phyloP scores from a whole-genome alignment of 1,140 invertebrate species.

The Drosophila trapezifrons region DNA sequence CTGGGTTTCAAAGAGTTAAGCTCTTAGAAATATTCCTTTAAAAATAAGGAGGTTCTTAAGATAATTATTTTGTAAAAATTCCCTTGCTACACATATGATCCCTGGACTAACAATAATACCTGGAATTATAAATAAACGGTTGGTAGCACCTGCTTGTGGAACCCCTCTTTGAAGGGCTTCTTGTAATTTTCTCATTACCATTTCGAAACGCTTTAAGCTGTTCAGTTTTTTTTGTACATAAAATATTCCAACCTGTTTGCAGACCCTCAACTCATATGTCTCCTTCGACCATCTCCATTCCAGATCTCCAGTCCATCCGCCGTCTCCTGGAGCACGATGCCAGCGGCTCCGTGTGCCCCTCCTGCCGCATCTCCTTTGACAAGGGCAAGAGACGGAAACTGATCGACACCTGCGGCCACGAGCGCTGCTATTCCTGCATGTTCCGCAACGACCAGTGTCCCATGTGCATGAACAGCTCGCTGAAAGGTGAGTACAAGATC shows the following conservation, averaged over 20 bases:
- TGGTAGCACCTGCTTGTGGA: slow-evolving; percentile 26
- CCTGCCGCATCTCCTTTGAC: slow-evolving; percentile 96
- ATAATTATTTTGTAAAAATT: too few relatives aligned
- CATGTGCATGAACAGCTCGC: slow-evolving; percentile 88
- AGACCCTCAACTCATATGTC: slow-evolving; percentile 21
- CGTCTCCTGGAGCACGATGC: slow-evolving; percentile 83
- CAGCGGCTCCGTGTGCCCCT: slow-evolving; percentile 89
- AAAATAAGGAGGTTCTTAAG: background rate
- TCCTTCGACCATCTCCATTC: slow-evolving; percentile 75
- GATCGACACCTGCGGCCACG: slow-evolving; percentile 97
- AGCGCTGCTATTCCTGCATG: slow-evolving; percentile 96
- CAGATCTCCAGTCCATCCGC: slow-evolving; percentile 90
- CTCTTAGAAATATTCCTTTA: background rate
- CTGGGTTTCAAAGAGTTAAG: background rate
- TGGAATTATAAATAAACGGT: slow-evolving; percentile 31
- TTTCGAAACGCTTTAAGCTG: slow-evolving; percentile 24
- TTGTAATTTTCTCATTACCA: slow-evolving; percentile 35
- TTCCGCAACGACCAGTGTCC: slow-evolving; percentile 95
- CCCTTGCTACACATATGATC: background rate
- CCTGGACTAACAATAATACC: slow-evolving; percentile 15
- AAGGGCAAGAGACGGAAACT: slow-evolving; percentile 96
- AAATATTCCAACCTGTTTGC: slow-evolving; percentile 22
- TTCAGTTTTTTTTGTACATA: background rate
- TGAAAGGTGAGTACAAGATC: slow-evolving; percentile 71
- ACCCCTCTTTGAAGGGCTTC: slow-evolving; percentile 21